phyloP scores from a whole-genome alignment of 2,113 vertebrate species.

The Passerina amoena region DNA sequence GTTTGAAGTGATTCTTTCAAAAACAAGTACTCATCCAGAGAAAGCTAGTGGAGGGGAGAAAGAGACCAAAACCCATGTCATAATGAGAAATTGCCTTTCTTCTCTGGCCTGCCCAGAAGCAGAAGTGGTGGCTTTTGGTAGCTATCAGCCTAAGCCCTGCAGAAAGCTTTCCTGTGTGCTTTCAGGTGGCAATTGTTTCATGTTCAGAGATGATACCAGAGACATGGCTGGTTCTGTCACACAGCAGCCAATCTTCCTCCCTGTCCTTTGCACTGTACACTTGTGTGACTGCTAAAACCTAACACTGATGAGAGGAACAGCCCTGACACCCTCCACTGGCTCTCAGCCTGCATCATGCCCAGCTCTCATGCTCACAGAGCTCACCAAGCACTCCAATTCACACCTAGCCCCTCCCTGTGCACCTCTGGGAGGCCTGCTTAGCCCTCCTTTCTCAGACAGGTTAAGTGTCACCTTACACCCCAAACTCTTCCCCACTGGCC shows the following conservation, averaged over 20 bases:
- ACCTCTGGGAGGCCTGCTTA: not conserved
- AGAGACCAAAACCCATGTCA: accelerated
- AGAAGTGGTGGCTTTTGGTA: not conserved
- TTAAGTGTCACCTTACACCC: not conserved
- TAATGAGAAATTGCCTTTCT: not conserved
- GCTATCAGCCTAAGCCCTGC: not conserved
- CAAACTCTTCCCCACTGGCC: not conserved
- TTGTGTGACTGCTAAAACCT: not conserved
- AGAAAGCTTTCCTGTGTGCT: not conserved
- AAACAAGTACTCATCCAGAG: not conserved
- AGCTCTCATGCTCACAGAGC: not conserved
- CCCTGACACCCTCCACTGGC: not conserved
- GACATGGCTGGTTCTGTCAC: not conserved
- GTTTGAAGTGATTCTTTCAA: not conserved
- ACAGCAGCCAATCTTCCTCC: not conserved
- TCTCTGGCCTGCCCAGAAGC: not conserved
- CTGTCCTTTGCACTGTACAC: not conserved
- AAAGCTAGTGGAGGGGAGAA: not conserved
- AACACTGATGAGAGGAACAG: not conserved
- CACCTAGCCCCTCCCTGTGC: not conserved
- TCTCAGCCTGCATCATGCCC: not conserved
- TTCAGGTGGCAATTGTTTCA: not conserved
- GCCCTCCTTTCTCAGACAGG: not conserved
- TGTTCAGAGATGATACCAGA: not conserved
- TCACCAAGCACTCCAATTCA: not conserved